These are phyloP conservation scores for Theocolax elegans DNA, from an alignment of 1,140 invertebrate species.

Conservation along the genomic window DNA sequence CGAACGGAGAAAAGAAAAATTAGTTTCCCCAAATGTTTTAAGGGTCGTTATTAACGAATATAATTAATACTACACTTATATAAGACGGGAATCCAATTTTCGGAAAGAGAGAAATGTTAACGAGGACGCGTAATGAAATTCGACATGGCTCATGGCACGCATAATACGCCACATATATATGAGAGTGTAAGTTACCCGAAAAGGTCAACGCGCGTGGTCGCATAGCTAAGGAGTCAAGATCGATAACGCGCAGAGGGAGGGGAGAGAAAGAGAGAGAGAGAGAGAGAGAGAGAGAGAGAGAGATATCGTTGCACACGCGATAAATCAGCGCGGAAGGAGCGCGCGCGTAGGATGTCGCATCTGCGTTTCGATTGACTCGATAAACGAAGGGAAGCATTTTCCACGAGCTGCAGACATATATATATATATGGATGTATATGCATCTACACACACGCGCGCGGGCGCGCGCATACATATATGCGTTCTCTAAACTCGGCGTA, in stretches of 20 bases:
- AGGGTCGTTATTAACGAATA: no score
- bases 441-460: not conserved
- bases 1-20: no score
- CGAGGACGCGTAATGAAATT: constrained; percentile 10
- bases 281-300: no score
- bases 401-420: no score
- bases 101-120: constrained; percentile 27
- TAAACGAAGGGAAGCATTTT: no score
- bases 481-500: not conserved
- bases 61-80: no score
- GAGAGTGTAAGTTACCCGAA: not conserved
- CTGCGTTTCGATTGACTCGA: constrained; percentile 23
- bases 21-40: no score
- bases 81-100: not conserved
- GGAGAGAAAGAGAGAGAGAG: no score
- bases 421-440: not conserved
- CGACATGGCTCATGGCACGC: constrained; percentile 4
- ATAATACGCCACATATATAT: not conserved
- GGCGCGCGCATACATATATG: not conserved
- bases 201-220: constrained; percentile 13
- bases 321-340: not conserved
- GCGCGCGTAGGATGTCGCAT: not conserved
- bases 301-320: no score
- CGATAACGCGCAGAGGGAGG: not conserved
- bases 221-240: not conserved